phyloP scores from a whole-genome alignment of 1,140 invertebrate species.

The Littorina saxatilis region DNA sequence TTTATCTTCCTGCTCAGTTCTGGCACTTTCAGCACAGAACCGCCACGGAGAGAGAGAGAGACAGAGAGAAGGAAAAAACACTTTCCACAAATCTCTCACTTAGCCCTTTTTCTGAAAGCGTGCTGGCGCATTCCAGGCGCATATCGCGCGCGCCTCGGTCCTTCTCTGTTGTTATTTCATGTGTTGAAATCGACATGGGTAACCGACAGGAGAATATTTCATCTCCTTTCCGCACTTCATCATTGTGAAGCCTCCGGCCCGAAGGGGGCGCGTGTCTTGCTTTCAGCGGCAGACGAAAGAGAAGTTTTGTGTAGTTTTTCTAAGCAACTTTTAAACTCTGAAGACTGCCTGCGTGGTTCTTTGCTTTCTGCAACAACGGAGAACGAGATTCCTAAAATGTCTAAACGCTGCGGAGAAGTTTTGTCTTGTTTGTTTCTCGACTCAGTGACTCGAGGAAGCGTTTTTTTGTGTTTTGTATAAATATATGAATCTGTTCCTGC shows the following conservation, averaged over 20 bases:
- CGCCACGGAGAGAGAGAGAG: background rate
- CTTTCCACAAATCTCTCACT: constrained; percentile 32
- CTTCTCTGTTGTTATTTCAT: constrained; percentile 38
- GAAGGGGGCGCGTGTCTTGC: background rate
- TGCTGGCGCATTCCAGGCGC: background rate
- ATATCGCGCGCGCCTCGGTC: background rate
- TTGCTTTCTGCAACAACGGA: background rate
- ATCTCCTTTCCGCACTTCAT: constrained; percentile 25
- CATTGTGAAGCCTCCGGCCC: background rate
- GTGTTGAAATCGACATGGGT: constrained; percentile 33
- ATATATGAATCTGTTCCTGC: too few relatives aligned
- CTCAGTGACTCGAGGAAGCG: too few relatives aligned
- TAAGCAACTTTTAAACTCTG: background rate
- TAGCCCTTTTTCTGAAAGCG: background rate
- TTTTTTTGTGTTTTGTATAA: too few relatives aligned
- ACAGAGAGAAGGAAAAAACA: background rate
- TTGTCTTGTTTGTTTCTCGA: too few relatives aligned
- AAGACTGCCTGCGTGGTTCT: too few relatives aligned
- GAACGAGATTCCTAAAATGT: constrained; percentile 5
- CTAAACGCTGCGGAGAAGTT: background rate
- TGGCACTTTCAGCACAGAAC: too few relatives aligned
- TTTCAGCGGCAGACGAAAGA: background rate
- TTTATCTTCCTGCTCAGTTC: too few relatives aligned
- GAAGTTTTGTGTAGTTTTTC: background rate
- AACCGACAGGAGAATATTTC: background rate